Evolutionary conservation across 2,113 vertebrate species (phyloP), one percentile per base, ranked within the genome.

Genomic region (Petroica traversi): DNA sequence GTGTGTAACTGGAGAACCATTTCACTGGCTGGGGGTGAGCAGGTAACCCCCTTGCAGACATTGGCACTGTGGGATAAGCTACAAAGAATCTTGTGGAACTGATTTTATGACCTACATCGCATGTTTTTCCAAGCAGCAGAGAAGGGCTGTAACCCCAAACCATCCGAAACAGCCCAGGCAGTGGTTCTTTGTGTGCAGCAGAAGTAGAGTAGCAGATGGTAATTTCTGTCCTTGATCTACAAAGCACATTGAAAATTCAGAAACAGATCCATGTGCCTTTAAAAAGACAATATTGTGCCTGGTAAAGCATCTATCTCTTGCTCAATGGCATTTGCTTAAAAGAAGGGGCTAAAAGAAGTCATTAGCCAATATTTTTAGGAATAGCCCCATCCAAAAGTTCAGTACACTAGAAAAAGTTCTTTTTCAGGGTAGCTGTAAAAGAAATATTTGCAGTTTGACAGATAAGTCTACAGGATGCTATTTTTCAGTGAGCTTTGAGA

Each of bases 11-110:
- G 55, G 46, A 92, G 84, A 97, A 34, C 15, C 34, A 19, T 83
- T 91, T 77, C 2, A 6, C 36, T 59, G 88, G 59, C 68, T 55
- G 62, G 52, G 45, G 63, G 84, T 88, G 89, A 89, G 62, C 92
- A 95, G 93, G 95, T 96, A 96, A 92, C 62, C 81, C 64, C 82
- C 48, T 88, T 88, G 86, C 94, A 93, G 95, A 85, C 93, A 93
- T 62, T 72, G 57, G 80, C 86, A 89, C 77, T 54, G 63, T 62
- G 76, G 88, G 68, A 87, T 85, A 85, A 86, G 45, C 89, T 88
- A 61, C 72, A 85, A 71, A 90, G 51, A 92, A 77, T 36, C 23
- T 31, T 28, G 33, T 46, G 77, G 34, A 40, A 74, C 61, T 75
- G 82, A 48, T 90, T 92, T 68, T 58, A 86, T 85, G 62, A 41